Evolutionary conservation across 2,888 invertebrate genomes (phyloP).

Genomic region (Agrotis puta): DNA sequence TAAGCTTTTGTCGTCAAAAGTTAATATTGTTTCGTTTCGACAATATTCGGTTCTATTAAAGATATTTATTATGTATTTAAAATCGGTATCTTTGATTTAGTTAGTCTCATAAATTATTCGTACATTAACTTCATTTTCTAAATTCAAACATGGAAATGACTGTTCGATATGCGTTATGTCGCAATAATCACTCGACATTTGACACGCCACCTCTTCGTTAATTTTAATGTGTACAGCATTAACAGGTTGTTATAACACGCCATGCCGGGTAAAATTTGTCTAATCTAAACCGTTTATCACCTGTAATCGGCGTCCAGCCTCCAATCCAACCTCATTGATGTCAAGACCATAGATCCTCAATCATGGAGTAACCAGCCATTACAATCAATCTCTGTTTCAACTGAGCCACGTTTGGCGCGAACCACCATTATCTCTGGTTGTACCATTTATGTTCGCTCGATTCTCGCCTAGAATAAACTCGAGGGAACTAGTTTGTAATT

Average conservation of each 20-base stretch:
- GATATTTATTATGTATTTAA: background rate
- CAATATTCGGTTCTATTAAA: background rate
- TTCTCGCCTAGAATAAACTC: slow-evolving; percentile 41
- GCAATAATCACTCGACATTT: slow-evolving; percentile 34
- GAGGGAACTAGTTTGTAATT: slow-evolving; percentile 46
- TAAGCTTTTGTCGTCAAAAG: background rate
- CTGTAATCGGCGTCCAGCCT: slow-evolving; percentile 45
- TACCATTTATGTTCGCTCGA: slow-evolving; percentile 55
- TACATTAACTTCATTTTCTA: background rate
- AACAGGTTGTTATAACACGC: slow-evolving; percentile 11
- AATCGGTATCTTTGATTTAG: slow-evolving; percentile 1
- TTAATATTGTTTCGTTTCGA: background rate
- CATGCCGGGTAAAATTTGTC: slow-evolving; percentile 44
- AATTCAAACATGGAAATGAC: background rate
- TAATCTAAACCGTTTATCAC: slow-evolving; percentile 53
- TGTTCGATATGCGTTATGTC: slow-evolving; percentile 15
- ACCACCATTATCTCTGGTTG: slow-evolving; percentile 63
- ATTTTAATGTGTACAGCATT: slow-evolving; percentile 19
- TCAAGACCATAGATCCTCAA: slow-evolving; percentile 60
- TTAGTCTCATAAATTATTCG: background rate
- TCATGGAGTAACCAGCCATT: slow-evolving; percentile 64
- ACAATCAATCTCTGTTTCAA: slow-evolving; percentile 71
- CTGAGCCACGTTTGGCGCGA: slow-evolving; percentile 65
- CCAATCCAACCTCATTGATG: slow-evolving; percentile 63
- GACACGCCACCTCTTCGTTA: slow-evolving; percentile 37